Percentiles rank a stretch among this genome's conserved stretches.
phyloP scores from a whole-genome alignment of 2,888 invertebrate genomes.

The Polymixis flavicincta region DNA sequence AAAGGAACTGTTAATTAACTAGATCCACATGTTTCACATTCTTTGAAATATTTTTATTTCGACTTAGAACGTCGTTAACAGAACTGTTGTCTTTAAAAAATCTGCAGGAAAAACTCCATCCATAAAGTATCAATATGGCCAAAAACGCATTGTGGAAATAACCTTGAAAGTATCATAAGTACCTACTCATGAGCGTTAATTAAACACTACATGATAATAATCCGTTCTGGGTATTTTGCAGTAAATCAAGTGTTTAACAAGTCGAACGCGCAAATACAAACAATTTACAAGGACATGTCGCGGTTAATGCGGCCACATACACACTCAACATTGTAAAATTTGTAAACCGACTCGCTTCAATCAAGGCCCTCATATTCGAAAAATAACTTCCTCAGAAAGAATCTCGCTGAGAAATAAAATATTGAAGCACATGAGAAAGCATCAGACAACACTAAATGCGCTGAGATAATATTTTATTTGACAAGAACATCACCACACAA shows the following conservation, averaged over 20 bases:
- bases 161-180: conserved; percentile 32
- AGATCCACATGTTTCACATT: neutral
- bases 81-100: neutral
- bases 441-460: conserved; percentile 30
- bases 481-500: conserved; percentile 44
- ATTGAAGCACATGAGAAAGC: conserved; percentile 5
- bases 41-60: neutral
- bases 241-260: conserved; percentile 53
- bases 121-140: neutral
- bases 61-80: neutral
- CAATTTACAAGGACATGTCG: conserved; percentile 63
- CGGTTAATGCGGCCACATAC: conserved; percentile 62
- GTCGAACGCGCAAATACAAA: conserved; percentile 56
- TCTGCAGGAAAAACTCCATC: neutral
- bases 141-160: conserved; percentile 28
- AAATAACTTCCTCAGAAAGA: conserved; percentile 47
- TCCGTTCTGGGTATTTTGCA: conserved; percentile 56
- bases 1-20: neutral
- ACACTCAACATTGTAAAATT: conserved; percentile 45
- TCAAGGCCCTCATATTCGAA: conserved; percentile 49
- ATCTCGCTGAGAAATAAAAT: conserved; percentile 23
- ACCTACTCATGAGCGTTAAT: conserved; percentile 39
- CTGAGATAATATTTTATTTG: conserved; percentile 52
- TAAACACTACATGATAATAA: conserved; percentile 50
- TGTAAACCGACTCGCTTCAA: conserved; percentile 57